Base-by-base conservation (phyloP, 2,797 vertebrate genomes). In the Oreochromis mossambicus region DNA sequence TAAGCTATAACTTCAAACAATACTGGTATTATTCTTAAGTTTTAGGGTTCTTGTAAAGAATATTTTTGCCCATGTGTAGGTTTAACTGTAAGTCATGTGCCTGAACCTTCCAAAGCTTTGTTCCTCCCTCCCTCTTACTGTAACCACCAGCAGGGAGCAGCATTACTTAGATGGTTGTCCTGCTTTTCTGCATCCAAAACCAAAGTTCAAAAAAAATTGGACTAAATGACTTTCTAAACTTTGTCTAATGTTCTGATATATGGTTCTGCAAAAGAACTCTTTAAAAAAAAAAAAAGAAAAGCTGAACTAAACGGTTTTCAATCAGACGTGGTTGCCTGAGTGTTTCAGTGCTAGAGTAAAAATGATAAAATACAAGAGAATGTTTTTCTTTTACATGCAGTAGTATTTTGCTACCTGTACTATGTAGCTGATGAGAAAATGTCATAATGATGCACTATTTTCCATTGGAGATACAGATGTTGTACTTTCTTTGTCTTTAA, bases 391-490 rank as follows among this genome's bases (percentile, higher is more conserved):
- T 26, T 19, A 17, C 10, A 17, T 29, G 43, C 81, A 66, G 88
- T 82, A 52, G 50, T 92, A 83, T 83, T 55, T 84, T 66, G 54
- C 78, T 84, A 87, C 81, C 84, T 79, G 78, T 79, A 79, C 61
- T 46, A 55, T 83, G 50, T 88, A 83, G 70, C 66, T 54, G 15
- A 87, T 87, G 83, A 82, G 80, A 55, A 91, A 88, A 90, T 89
- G 77, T 93, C 86, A 91, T 78, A 92, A 85, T 88, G 29, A 94
- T 92, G 92, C 94, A 94, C 89, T 90, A 48, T 90, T 87, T 90
- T 87, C 70, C 89, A 77, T 86, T 13, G 51, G 21, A 82, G 85
- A 90, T 26, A 46, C 50, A 90, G 84, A 83, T 77, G 32, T 87
- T 87, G 34, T 80, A 81, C 58, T 52, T 76, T 77, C 41, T 77